Evolutionary conservation across 2,888 invertebrate genomes (phyloP).

Genomic region (Stenchaetothrips biformis): DNA sequence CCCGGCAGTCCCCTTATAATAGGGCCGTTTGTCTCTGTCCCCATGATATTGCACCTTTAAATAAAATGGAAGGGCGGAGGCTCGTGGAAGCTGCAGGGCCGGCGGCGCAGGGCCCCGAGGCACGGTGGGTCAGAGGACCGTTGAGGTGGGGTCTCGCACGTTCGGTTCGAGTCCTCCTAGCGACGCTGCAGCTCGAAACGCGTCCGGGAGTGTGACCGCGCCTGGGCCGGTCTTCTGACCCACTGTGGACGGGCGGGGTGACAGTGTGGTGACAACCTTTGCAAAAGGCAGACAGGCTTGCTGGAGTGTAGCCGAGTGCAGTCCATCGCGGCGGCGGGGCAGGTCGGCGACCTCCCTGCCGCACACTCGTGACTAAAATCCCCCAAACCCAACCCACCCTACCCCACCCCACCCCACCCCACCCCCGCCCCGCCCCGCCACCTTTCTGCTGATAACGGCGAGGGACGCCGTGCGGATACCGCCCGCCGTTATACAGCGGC

Average conservation of each 20-base stretch:
- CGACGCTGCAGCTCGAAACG: no score
- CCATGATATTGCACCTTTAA: conserved; percentile 22
- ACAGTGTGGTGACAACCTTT: no score
- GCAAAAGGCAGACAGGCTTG: no score
- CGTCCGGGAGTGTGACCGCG: no score
- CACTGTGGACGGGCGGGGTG: neutral
- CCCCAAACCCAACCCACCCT: neutral
- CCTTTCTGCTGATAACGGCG: neutral
- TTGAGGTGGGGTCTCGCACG: neutral
- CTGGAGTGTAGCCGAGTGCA: no score
- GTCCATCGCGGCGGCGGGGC: no score
- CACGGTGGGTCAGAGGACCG: no score
- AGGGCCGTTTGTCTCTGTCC: conserved; percentile 6
- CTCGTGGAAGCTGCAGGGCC: no score
- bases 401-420: neutral
- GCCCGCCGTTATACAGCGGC: neutral
- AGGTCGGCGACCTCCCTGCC: neutral
- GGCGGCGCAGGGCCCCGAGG: neutral
- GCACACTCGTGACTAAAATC: neutral
- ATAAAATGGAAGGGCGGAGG: neutral
- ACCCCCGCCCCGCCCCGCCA: neutral
- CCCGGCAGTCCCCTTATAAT: conserved; percentile 9
- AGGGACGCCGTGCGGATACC: neutral
- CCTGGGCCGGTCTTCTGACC: neutral
- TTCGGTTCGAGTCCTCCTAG: neutral